Base-by-base conservation (phyloP, 30 jellyfish, hydroid and myxozoan species). In the Cassiopea xamachana region DNA sequence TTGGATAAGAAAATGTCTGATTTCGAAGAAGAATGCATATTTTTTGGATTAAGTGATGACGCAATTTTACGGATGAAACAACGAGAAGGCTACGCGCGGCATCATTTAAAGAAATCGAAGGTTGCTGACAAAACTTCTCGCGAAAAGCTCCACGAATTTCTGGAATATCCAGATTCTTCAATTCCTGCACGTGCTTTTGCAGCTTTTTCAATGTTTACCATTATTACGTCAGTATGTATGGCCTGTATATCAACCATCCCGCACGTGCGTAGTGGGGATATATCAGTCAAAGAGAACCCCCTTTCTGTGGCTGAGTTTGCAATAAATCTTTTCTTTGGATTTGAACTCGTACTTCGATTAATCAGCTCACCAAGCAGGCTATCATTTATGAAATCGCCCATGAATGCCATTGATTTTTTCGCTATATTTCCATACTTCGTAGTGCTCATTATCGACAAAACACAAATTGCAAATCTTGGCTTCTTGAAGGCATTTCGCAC, bases 81-180 rank as follows among this genome's bases (percentile, higher is more conserved):
- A 75, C 64, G 97, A n/a, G 97, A 89, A 73, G 98, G 97, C 0
- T 87, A 77, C 88, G 97, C 91, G 81, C 50, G 92, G 62, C 90
- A 91, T 48, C 87, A 90, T 17, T 83, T 86, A 14, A 62, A 61
- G 27, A 82, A 69, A 17, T 79, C 64, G 1, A 83, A 67, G 14
- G 48, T 68, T 2, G 85, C 55, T 39, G 75, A 17, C 39, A 64
- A 84, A 39, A 76, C 87, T 2, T 48, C 27, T 48, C 82, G 89
- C 73, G 12, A 48, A 19, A 43, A 75, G 49, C 44, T 77, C 1
- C 73, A 86, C 75, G 17, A 58, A 58, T 88, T 96, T 73, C 91
- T 96, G 43, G 98, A 96, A 44, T n/a, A 80, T 45, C 99, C 98
- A 47, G 79, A 64, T 15, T 96, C 99, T 39, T 96, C 99, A 12